Percentiles rank a stretch among this genome's conserved stretches.
phyloP scores from a whole-genome alignment of 2,797 vertebrate genomes.

The Miichthys miiuy region DNA sequence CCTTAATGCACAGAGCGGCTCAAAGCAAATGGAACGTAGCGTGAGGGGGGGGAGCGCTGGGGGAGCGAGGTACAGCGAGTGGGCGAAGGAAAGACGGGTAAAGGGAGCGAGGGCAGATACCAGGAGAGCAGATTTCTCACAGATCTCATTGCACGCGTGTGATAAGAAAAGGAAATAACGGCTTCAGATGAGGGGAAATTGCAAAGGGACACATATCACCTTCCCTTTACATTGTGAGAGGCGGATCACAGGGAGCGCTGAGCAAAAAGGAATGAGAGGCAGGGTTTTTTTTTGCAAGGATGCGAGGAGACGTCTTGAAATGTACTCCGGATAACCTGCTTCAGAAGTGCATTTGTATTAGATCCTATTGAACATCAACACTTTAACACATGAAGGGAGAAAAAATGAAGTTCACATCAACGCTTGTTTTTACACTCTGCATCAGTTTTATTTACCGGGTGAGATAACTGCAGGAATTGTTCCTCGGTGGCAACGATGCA shows the following conservation, averaged over 20 bases:
- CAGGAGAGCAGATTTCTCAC: conserved; percentile 57
- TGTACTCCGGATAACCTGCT: conserved; percentile 47
- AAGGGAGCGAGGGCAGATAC: conserved; percentile 57
- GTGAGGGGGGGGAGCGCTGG: conserved; percentile 22
- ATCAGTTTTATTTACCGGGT: conserved; percentile 36
- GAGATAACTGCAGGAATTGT: conserved; percentile 11
- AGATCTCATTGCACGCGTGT: conserved; percentile 56
- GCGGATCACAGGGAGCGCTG: conserved; percentile 60
- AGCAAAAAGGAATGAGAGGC: conserved; percentile 36
- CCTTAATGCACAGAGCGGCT: conserved; percentile 52
- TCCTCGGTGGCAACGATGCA: conserved; percentile 15
- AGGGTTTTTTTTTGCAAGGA: conserved; percentile 37
- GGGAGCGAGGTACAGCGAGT: conserved; percentile 60
- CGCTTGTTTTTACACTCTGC: conserved; percentile 25
- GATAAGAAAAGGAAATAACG: conserved; percentile 63
- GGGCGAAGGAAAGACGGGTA: conserved; percentile 50
- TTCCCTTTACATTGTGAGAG: conserved; percentile 64
- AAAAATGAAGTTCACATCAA: conserved; percentile 30
- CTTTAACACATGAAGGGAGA: conserved; percentile 29
- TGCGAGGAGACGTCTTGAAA: conserved; percentile 60
- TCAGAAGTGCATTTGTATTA: conserved; percentile 56
- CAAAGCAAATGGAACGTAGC: conserved; percentile 46
- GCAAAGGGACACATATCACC: conserved; percentile 62
- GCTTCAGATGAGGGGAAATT: conserved; percentile 64
- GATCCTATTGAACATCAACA: conserved; percentile 44